Percentiles rank a stretch among this genome's conserved stretches.
Conservation (phyloP, 2,888 invertebrate genomes). For the Stenolophus ochropezus region DNA sequence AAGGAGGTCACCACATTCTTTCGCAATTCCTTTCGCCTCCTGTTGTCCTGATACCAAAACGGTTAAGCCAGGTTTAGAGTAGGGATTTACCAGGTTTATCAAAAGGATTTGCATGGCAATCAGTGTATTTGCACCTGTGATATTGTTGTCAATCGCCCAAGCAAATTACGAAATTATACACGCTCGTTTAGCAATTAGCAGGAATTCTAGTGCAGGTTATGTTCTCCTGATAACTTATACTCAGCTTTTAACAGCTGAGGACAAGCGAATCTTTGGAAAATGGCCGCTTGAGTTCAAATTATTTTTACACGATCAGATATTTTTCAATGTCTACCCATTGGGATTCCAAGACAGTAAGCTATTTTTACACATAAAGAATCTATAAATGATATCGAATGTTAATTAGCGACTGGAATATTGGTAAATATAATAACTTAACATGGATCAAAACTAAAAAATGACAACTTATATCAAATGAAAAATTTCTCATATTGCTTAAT, state of each 20-base stretch:
- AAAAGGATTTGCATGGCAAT: neutral
- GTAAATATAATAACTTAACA: too few species aligned
- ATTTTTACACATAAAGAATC: too few species aligned
- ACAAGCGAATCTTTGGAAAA: neutral
- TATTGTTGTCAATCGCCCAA: neutral
- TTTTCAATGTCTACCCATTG: too few species aligned
- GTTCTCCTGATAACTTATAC: neutral
- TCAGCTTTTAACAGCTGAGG: conserved; percentile 33
- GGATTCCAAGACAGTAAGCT: too few species aligned
- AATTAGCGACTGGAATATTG: too few species aligned
- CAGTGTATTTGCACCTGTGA: neutral
- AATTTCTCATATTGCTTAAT: too few species aligned
- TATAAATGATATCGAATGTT: too few species aligned
- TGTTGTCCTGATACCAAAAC: neutral
- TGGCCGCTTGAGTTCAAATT: neutral
- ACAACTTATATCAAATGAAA: too few species aligned
- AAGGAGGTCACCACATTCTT: neutral
- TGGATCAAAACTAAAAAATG: too few species aligned
- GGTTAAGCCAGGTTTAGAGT: conserved; percentile 33
- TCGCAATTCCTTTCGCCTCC: neutral
- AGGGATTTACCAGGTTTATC: neutral
- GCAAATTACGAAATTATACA: neutral
- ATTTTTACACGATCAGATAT: too few species aligned
- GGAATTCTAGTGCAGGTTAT: neutral
- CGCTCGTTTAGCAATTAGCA: too few species aligned